phyloP scores from a whole-genome alignment of 2,888 invertebrate genomes.

The Gortyna flavago region DNA sequence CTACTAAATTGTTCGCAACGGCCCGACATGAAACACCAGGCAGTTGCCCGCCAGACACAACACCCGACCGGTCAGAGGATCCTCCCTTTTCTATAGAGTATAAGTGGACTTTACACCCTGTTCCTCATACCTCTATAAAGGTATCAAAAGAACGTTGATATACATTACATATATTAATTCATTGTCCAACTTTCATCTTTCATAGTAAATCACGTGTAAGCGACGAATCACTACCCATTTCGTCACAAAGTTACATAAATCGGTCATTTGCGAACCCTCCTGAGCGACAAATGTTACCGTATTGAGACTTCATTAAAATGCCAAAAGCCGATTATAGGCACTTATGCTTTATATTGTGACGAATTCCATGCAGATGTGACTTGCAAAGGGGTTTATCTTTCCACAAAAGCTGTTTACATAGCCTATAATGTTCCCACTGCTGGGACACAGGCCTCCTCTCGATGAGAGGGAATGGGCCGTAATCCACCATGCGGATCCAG shows the following conservation, averaged over 20 bases:
- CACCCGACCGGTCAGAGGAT: too few species aligned
- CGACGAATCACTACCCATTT: neutral
- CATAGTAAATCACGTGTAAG: neutral
- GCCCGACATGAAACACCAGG: too few species aligned
- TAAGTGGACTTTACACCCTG: too few species aligned
- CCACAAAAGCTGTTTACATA: neutral
- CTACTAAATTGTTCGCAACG: too few species aligned
- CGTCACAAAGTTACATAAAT: conserved; percentile 26
- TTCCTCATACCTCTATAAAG: too few species aligned
- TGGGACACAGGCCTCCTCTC: neutral
- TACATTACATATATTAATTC: too few species aligned
- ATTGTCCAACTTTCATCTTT: too few species aligned
- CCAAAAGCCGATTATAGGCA: conserved; percentile 17
- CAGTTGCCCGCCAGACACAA: too few species aligned
- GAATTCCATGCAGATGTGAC: conserved; percentile 37
- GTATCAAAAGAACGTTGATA: neutral
- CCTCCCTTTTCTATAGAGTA: too few species aligned
- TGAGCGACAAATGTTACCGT: conserved; percentile 3
- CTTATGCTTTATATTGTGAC: conserved; percentile 14
- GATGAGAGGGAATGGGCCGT: neutral
- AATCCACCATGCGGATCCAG: neutral
- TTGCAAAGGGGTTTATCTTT: conserved; percentile 3
- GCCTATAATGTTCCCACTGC: neutral
- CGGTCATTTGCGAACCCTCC: conserved; percentile 15
- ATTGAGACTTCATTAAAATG: conserved; percentile 44